A percentile compares a stretch with the other conserved stretches of the same genome.
Conservation (phyloP, 2,113 vertebrate genomes). For the Nannobrachium achirus region DNA sequence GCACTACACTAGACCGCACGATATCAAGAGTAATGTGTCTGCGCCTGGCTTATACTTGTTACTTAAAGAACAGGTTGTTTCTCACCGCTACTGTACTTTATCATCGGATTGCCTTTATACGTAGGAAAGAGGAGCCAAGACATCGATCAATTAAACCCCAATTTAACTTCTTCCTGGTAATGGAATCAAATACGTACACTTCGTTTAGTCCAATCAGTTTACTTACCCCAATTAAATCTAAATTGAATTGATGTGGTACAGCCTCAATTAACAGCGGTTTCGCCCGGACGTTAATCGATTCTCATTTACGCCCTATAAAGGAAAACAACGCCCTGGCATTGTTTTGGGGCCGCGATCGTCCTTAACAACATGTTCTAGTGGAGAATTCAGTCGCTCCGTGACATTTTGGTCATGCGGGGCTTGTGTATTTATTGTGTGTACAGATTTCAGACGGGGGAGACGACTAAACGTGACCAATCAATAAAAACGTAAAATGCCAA, state of each 20-base stretch:
- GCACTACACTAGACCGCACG: constrained; percentile 40
- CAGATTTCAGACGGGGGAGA: constrained; percentile 50
- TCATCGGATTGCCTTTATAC: constrained; percentile 44
- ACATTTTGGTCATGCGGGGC: constrained; percentile 42
- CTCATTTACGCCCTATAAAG: constrained; percentile 59
- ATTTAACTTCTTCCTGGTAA: constrained; percentile 73
- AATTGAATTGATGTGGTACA: constrained; percentile 67
- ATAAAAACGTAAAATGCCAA: constrained; percentile 74
- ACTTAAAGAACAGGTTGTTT: constrained; percentile 11
- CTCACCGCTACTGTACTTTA: constrained; percentile 45
- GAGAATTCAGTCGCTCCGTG: constrained; percentile 44
- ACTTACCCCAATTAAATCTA: constrained; percentile 77
- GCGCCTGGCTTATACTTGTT: constrained; percentile 32
- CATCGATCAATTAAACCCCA: constrained; percentile 66
- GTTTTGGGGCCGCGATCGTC: constrained; percentile 48
- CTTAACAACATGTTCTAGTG: constrained; percentile 55
- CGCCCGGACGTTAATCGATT: constrained; percentile 74
- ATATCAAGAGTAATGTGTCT: constrained; percentile 35
- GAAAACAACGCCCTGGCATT: constrained; percentile 38
- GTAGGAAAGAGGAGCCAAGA: constrained; percentile 34
- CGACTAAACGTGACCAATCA: constrained; percentile 59
- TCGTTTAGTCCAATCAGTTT: constrained; percentile 77
- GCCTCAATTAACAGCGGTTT: constrained; percentile 74
- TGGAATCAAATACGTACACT: constrained; percentile 74
- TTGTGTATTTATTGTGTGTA: constrained; percentile 1